A percentile compares a stretch with the other conserved stretches of the same genome.
These are phyloP conservation scores for Leucania comma DNA, from an alignment of 2,888 invertebrate genomes.

Conservation along the genomic window DNA sequence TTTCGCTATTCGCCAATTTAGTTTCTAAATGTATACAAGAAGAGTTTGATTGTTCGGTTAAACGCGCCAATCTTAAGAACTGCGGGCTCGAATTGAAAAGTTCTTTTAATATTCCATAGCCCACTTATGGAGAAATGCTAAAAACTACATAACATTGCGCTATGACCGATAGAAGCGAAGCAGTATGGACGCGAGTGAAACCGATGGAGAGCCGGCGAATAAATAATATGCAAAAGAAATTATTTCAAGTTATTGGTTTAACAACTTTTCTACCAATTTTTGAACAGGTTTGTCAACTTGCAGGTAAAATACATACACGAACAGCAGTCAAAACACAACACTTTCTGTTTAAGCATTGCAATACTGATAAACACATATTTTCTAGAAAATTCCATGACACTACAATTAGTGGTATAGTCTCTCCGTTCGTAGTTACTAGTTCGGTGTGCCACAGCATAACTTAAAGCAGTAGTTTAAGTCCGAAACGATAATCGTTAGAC, in stretches of 20 bases:
- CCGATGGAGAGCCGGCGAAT: neutral
- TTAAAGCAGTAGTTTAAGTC: constrained; percentile 1
- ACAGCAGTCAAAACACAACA: constrained; percentile 26
- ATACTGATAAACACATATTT: constrained; percentile 43
- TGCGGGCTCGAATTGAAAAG: too few species aligned
- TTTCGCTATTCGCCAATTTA: neutral
- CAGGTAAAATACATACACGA: neutral
- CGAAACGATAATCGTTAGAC: neutral
- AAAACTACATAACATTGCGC: too few species aligned
- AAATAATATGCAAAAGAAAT: constrained; percentile 16
- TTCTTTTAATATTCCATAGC: too few species aligned
- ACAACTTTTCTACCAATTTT: constrained; percentile 33
- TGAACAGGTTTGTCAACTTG: constrained; percentile 9
- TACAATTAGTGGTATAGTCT: constrained; percentile 30
- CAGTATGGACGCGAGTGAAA: too few species aligned
- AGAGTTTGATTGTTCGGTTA: too few species aligned
- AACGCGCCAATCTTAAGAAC: too few species aligned
- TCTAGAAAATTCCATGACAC: constrained; percentile 49
- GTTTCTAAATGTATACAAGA: constrained; percentile 23
- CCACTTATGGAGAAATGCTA: too few species aligned
- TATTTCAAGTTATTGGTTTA: neutral
- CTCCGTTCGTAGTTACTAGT: neutral
- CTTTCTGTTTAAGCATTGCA: constrained; percentile 44
- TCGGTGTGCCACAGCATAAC: neutral
- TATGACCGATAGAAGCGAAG: too few species aligned